Evolutionary conservation across 2,888 invertebrate genomes (phyloP).

Genomic region (Ashinkailepas kermadecensis): DNA sequence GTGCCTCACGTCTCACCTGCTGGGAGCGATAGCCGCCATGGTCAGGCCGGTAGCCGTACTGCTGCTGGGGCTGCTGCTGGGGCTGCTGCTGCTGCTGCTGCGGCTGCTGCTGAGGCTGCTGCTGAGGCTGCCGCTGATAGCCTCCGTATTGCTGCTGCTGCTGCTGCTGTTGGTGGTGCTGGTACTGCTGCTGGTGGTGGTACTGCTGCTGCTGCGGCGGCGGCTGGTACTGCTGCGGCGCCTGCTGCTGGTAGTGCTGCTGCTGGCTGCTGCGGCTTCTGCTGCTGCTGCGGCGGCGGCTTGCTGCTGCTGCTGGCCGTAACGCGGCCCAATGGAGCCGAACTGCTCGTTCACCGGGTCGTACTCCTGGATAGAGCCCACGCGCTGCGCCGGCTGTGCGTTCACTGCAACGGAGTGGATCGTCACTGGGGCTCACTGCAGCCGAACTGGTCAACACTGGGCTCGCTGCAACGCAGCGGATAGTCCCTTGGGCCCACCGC

Average conservation of each 20-base stretch:
- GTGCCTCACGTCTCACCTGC: not conserved
- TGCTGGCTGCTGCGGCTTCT: slow-evolving; percentile 38
- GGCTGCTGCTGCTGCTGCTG: too few species aligned
- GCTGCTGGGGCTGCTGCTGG: too few species aligned
- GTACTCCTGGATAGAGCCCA: slow-evolving; percentile 88
- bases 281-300: slow-evolving; percentile 38
- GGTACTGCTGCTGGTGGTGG: slow-evolving; percentile 24
- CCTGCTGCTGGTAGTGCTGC: slow-evolving; percentile 41
- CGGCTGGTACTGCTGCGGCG: slow-evolving; percentile 32
- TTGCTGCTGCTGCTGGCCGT: slow-evolving; percentile 35
- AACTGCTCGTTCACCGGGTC: slow-evolving; percentile 88
- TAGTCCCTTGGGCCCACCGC: too few species aligned
- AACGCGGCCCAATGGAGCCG: slow-evolving; percentile 54
- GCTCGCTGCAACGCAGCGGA: too few species aligned
- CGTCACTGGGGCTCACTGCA: too few species aligned
- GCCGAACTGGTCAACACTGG: too few species aligned
- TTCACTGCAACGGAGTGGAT: slow-evolving; percentile 42
- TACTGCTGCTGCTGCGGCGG: slow-evolving; percentile 14
- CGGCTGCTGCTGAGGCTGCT: too few species aligned
- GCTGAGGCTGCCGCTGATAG: too few species aligned
- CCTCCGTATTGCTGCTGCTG: slow-evolving; percentile 27
- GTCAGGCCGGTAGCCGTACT: not conserved
- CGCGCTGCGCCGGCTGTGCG: slow-evolving; percentile 54
- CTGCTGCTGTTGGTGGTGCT: slow-evolving; percentile 30
- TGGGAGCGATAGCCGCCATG: slow-evolving; percentile 4